Evolutionary conservation across 2,113 vertebrate species (phyloP), one percentile per base, ranked within the genome.

Genomic region (Clarias batrachus): DNA sequence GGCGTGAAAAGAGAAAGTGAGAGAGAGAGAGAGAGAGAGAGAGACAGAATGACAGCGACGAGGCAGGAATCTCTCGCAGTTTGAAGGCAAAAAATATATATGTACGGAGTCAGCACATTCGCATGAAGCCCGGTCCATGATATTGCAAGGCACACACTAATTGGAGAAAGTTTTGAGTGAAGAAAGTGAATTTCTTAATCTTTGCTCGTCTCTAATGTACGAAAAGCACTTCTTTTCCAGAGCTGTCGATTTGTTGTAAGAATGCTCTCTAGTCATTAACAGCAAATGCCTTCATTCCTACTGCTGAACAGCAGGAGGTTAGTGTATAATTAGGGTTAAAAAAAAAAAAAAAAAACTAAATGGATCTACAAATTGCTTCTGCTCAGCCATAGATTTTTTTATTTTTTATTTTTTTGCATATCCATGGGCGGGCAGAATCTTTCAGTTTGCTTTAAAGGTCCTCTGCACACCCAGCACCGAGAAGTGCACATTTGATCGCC

Each of bases 321-420:
- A 89, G 87, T 82, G 82, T 90, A 87, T 92, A 91, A 93, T 93
- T 91, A 90, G 86, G 59, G 81, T 83, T 66, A 68, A 84, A 88
- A 87, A 86, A 54, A 63, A 80, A 59, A 80, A 71, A 88, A 86
- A 52, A 62, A 81, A 5, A 14, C 81, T 78, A 89, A 86, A 91
- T 77, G 89, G 88, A 79, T 87, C 86, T 84, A 73, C 86, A 89
- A 88, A 90, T 91, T 91, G 90, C 90, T 88, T 86, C 66, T 79
- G 62, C 85, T 82, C 66, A 33, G 62, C 13, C 41, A 54, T 82
- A 89, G 81, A 83, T 90, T 23, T 14, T 60, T 13, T 37, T 23
- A 19, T 37, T 11, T 23, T 21, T 60, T 6, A 6, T 3, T 60
- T 14, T 66, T 68, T 85, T 71, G 56, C 85, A 37, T 17, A 71